phyloP scores from a whole-genome alignment of 2,888 invertebrate genomes.

The Lithophane semibrunnea region DNA sequence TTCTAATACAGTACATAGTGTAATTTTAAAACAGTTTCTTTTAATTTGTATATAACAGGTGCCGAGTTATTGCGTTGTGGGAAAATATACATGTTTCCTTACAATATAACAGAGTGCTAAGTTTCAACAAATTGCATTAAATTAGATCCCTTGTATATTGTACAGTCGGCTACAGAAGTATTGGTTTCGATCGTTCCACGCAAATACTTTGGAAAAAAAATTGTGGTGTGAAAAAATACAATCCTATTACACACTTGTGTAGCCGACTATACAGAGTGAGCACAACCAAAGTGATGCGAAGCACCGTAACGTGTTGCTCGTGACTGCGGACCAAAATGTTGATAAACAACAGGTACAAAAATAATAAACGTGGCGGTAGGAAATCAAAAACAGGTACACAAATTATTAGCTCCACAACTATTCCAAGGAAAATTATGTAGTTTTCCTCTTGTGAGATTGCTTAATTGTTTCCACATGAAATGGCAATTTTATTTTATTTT shows the following conservation, averaged over 20 bases:
- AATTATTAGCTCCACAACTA: background rate
- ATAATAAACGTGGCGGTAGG: background rate
- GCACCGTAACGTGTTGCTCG: constrained; percentile 46
- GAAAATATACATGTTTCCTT: constrained; percentile 39
- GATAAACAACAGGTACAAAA: background rate
- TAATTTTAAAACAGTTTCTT: constrained; percentile 30
- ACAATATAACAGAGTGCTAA: constrained; percentile 44
- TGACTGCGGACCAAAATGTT: constrained; percentile 11
- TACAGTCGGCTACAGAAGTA: constrained; percentile 43
- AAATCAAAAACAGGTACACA: background rate
- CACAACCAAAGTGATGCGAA: constrained; percentile 59
- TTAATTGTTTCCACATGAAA: background rate
- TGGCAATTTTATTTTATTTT: background rate
- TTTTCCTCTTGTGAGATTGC: background rate
- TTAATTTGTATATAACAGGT: constrained; percentile 54
- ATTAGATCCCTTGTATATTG: constrained; percentile 25
- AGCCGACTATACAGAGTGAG: constrained; percentile 32
- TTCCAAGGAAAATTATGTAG: background rate
- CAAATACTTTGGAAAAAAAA: background rate
- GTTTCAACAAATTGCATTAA: constrained; percentile 55
- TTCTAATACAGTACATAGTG: constrained; percentile 9
- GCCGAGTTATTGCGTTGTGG: constrained; percentile 35
- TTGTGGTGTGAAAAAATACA: too few species aligned
- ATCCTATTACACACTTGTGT: constrained; percentile 24
- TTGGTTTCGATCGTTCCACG: background rate